A percentile compares a stretch with the other conserved stretches of the same genome.
Evolutionary conservation across 2,113 vertebrate species (phyloP).

Genomic region (Thomomys bottae): DNA sequence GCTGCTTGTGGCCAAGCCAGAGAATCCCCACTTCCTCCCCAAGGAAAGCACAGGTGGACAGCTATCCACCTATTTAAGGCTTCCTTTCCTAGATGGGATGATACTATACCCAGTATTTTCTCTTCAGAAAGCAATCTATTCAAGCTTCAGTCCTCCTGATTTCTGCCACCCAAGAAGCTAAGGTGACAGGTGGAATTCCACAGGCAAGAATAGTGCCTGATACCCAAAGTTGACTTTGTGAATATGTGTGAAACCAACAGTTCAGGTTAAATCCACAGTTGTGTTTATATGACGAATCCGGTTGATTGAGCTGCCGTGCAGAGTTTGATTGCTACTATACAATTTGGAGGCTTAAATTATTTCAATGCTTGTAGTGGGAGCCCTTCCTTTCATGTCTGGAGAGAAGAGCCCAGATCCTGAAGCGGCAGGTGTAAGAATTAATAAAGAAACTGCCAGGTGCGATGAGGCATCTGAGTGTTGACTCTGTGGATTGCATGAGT

Average conservation of each 20-base stretch:
- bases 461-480: conserved; percentile 57
- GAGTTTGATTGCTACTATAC: not conserved
- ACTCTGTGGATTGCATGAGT: conserved; percentile 54
- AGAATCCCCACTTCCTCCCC: no score
- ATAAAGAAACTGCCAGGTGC: conserved; percentile 57
- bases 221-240: not conserved
- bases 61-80: no score
- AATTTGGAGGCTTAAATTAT: conserved; percentile 14
- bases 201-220: not conserved
- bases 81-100: no score
- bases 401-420: not conserved
- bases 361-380: not conserved
- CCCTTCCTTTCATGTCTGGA: conserved; percentile 36
- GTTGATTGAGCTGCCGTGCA: not conserved
- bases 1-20: no score
- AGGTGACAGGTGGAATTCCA: not conserved
- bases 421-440: conserved; percentile 60
- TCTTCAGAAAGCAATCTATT: no score
- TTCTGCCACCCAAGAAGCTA: no score
- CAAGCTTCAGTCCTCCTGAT: no score
- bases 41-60: no score
- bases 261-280: conserved; percentile 10
- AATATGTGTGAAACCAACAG: not conserved
- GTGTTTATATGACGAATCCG: not conserved
- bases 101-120: no score